These are phyloP conservation scores for Aproaerema taeniolella DNA, from an alignment of 2,888 invertebrate species.

Conservation along the genomic window DNA sequence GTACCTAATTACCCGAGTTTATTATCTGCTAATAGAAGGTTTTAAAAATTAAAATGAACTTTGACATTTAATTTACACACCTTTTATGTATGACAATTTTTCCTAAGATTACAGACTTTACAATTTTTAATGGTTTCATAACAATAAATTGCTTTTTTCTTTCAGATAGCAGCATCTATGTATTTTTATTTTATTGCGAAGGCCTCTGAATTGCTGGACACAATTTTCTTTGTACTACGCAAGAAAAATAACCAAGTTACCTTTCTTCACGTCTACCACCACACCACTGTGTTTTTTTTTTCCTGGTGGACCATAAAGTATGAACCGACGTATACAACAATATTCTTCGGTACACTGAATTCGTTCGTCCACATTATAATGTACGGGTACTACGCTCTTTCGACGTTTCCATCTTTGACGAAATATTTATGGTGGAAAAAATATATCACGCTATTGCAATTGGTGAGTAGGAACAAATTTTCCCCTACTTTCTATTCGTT, in stretches of 20 bases:
- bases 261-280: conserved; percentile 91
- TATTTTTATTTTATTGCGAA: conserved; percentile 85
- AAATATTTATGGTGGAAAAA: conserved; percentile 89
- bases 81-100: too few relatives aligned
- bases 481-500: neutral
- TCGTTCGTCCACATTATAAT: conserved; percentile 84
- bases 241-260: conserved; percentile 85
- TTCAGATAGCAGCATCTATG: conserved; percentile 13
- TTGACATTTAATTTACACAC: too few relatives aligned
- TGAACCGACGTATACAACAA: conserved; percentile 82
- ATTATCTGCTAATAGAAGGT: too few relatives aligned
- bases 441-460: conserved; percentile 84
- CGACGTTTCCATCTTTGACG: conserved; percentile 80
- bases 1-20: too few relatives aligned
- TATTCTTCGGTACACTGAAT: conserved; percentile 80
- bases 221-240: conserved; percentile 89
- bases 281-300: conserved; percentile 80
- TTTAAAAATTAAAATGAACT: too few relatives aligned
- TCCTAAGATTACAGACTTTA: too few relatives aligned
- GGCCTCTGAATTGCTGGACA: conserved; percentile 82
- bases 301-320: conserved; percentile 83
- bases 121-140: too few relatives aligned
- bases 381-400: conserved; percentile 85
- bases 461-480: conserved; percentile 59
- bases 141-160: too few relatives aligned